Conservation (phyloP, 2,113 vertebrate genomes). For the Notothenia rossii region DNA sequence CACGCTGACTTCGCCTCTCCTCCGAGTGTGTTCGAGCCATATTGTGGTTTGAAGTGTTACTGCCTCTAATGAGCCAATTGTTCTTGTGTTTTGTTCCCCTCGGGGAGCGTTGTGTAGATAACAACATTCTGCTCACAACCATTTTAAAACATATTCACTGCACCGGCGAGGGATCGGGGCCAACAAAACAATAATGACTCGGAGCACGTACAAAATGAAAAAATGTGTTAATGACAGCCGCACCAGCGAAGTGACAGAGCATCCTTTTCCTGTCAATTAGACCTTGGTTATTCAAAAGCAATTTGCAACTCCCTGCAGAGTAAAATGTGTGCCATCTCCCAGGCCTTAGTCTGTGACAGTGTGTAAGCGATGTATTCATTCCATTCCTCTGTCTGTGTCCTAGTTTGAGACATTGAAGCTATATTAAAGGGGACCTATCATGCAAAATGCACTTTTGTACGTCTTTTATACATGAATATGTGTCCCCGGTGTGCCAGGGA, state of each 20-base stretch:
- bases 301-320: constrained; percentile 75
- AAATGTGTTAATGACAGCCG: constrained; percentile 76
- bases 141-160: constrained; percentile 77
- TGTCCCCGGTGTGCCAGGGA: too few relatives aligned
- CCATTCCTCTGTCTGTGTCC: constrained; percentile 60
- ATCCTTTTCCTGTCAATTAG: constrained; percentile 80
- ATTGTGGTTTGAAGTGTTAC: constrained; percentile 74
- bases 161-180: constrained; percentile 68
- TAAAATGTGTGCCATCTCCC: constrained; percentile 66
- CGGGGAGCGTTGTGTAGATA: constrained; percentile 67
- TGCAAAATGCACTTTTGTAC: too few relatives aligned
- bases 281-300: constrained; percentile 76
- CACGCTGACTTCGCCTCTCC: constrained; percentile 66
- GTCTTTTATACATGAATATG: too few relatives aligned
- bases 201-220: constrained; percentile 73
- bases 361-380: constrained; percentile 69
- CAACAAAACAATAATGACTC: constrained; percentile 71
- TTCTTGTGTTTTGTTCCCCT: constrained; percentile 72
- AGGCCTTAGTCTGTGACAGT: constrained; percentile 48
- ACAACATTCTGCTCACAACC: constrained; percentile 77
- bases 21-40: constrained; percentile 66
- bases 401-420: constrained; percentile 50
- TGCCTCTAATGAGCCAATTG: constrained; percentile 80
- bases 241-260: constrained; percentile 64
- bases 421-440: constrained; percentile 17